Conservation (phyloP, 1,140 invertebrate species). For the Anastatus disparis region DNA sequence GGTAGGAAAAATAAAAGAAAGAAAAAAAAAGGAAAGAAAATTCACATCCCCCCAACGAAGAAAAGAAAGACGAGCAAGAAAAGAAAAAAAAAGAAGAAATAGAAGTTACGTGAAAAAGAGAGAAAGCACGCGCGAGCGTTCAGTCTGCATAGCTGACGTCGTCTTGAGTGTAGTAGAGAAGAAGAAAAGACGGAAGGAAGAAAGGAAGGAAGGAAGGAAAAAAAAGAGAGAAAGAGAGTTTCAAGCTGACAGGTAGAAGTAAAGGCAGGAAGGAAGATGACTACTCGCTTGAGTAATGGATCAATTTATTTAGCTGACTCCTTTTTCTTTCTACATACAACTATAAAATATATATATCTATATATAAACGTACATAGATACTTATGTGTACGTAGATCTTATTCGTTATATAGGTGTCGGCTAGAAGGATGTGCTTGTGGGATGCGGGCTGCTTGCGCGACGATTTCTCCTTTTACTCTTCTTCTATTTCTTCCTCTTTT, state of each 20-base stretch:
- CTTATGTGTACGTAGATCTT: constrained; percentile 48
- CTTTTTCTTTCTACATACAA: not conserved
- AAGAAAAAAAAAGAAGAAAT: not conserved
- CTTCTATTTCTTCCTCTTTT: constrained; percentile 21
- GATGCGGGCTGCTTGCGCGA: constrained; percentile 56
- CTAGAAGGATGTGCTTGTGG: constrained; percentile 60
- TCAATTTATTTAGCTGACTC: constrained; percentile 62
- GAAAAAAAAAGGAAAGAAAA: constrained; percentile 4
- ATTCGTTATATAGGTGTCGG: constrained; percentile 52
- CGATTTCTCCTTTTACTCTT: constrained; percentile 34
- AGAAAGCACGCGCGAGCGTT: constrained; percentile 11
- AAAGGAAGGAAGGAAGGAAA: constrained; percentile 3
- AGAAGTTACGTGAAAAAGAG: not conserved
- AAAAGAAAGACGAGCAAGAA: not conserved
- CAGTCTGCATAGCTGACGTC: constrained; percentile 1
- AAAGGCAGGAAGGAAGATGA: constrained; percentile 58
- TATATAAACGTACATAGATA: not conserved
- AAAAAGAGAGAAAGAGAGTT: constrained; percentile 33
- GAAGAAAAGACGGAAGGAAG: constrained; percentile 27
- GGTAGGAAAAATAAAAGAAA: too few species aligned
- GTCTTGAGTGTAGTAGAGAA: not conserved
- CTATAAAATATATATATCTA: too few species aligned
- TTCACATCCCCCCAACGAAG: not conserved
- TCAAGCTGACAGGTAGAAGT: constrained; percentile 16
- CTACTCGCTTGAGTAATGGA: constrained; percentile 64